Evolutionary conservation across 2,888 invertebrate species (phyloP).

Genomic region (Ectobius pallidus): DNA sequence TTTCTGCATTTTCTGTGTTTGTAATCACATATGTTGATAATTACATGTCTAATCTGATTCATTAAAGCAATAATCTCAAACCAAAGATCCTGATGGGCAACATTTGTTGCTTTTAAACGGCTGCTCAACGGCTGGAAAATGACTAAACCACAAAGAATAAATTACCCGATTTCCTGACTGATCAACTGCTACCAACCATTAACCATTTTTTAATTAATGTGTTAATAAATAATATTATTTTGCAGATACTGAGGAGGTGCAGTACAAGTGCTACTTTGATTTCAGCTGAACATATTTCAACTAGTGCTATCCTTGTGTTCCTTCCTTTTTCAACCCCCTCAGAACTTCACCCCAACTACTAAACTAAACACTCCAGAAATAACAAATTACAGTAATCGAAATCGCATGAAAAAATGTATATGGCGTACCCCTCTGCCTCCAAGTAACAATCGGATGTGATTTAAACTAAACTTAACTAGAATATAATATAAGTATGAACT

Average conservation of each 20-base stretch:
- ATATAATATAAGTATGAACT: constrained; percentile 27
- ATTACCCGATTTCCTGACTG: constrained; percentile 34
- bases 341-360: constrained; percentile 34
- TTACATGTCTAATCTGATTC: constrained; percentile 30
- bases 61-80: constrained; percentile 35
- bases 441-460: constrained; percentile 51
- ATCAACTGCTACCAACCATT: constrained; percentile 31
- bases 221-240: constrained; percentile 41
- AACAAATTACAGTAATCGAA: constrained; percentile 40
- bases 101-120: constrained; percentile 24
- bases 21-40: constrained; percentile 15
- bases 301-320: constrained; percentile 33
- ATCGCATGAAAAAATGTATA: constrained; percentile 41
- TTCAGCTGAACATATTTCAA: constrained; percentile 42
- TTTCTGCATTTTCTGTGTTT: constrained; percentile 22
- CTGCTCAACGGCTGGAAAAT: constrained; percentile 32
- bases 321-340: constrained; percentile 29
- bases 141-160: constrained; percentile 31
- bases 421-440: constrained; percentile 54
- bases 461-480: constrained; percentile 43
- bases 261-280: constrained; percentile 40
- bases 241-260: constrained; percentile 41
- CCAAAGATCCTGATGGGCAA: constrained; percentile 20
- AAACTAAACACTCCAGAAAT: constrained; percentile 41
- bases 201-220: constrained; percentile 35